These are phyloP conservation scores for Electrophaes corylata DNA, from an alignment of 2,888 invertebrate genomes.

Conservation along the genomic window DNA sequence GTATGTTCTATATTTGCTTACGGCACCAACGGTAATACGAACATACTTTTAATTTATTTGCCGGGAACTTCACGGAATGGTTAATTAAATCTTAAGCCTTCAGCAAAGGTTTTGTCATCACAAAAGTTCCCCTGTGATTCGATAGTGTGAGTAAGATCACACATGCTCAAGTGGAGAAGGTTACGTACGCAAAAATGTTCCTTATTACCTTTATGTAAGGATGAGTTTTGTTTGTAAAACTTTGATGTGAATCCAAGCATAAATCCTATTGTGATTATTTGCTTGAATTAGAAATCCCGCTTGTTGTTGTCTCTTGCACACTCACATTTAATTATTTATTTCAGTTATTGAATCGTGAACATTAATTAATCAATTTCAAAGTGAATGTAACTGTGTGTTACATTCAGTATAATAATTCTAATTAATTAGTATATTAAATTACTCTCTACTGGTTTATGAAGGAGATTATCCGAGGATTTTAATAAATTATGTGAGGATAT, in stretches of 20 bases:
- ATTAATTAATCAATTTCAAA: constrained; percentile 20
- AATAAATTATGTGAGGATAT: no score
- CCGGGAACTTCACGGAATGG: constrained; percentile 59
- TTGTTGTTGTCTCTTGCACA: constrained; percentile 50
- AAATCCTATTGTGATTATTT: constrained; percentile 56
- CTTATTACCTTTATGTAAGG: constrained; percentile 37
- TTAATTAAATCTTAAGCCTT: constrained; percentile 68
- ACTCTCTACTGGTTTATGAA: no score
- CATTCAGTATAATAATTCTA: neutral
- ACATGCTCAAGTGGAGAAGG: constrained; percentile 32
- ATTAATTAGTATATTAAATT: neutral
- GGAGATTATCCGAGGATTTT: no score
- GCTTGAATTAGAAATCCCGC: constrained; percentile 58
- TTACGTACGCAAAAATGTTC: constrained; percentile 37
- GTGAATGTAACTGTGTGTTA: neutral
- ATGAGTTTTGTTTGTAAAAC: constrained; percentile 30
- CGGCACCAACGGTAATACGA: neutral
- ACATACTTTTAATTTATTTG: neutral
- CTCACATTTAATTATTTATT: constrained; percentile 42
- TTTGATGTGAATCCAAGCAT: constrained; percentile 44
- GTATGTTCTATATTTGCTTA: no score
- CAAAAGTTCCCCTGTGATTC: constrained; percentile 63
- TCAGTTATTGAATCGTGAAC: constrained; percentile 43
- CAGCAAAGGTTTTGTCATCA: constrained; percentile 63
- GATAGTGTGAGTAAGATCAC: constrained; percentile 50